Base-by-base conservation (phyloP, 1,140 invertebrate species). In the Brachionus paranguensis region DNA sequence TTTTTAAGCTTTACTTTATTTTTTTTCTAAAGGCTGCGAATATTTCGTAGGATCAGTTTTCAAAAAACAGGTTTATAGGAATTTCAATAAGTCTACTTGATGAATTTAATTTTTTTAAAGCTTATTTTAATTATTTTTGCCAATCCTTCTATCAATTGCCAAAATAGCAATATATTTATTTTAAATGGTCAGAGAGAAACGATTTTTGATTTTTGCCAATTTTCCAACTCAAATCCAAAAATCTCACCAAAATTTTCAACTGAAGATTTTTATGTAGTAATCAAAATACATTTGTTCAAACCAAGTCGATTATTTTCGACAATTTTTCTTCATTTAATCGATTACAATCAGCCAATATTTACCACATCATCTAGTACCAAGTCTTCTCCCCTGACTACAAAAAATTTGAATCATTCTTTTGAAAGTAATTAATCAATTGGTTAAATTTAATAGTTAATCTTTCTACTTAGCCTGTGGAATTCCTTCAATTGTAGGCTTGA, bases 1-100 rank as follows among this genome's bases (percentile, higher is more conserved):
- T 24, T 24, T 68, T 37, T 29, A 33, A 29, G 27, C 29, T 11
- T 37, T 37, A 68, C 7, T 33, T 37, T 68, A 24, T 5, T n/a
- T 68, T 41, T 17, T 43, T 11, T 12, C 33, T 0, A 37, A 74
- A 76, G 72, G 72, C 10, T 50, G 11, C 20, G 72, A 76, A 37
- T 76, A 53, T 50, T 76, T 76, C 24, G n/a, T 76, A 10, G 72
- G 72, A 14, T 50, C 72, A 7, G 14, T 76, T 27, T 76, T 76
- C n/a, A 76, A 50, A 76, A 76, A 53, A 50, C 72, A 76, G 33
- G 72, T 76, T 37, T 27, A 12, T 10, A 24, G 3, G 20, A 74
- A 17, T 14, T 24, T 24, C n/a, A 74, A 47, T 33, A 27, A 2
- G 43, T 1, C 20, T 11, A 37, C 33, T 14, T 76, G 47, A 0